Base-by-base conservation (phyloP, 2,888 invertebrate genomes). In the Watsonalla binaria region DNA sequence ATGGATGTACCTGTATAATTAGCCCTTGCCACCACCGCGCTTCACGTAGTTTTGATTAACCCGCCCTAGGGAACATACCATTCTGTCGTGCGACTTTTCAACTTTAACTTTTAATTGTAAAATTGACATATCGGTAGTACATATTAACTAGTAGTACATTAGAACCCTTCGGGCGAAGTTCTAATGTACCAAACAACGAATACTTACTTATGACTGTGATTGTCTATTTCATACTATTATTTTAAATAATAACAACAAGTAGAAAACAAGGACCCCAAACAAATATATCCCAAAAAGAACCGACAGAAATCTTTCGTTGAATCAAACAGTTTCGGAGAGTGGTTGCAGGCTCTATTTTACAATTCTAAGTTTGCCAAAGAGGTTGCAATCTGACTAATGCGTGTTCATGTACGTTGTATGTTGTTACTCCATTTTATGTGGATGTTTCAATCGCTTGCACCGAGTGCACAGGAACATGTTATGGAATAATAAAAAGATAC, bases 351-450 rank as follows among this genome's bases (percentile, higher is more conserved):
- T 82, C 80, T 81, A 81, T 84, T 88, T 89, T 88, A 84, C 87
- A 88, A 88, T 89, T 88, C 87, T 78, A 83, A 87, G 80, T 82
- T 77, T 70, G 74, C 73, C 76, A 80, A 80, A 84, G 85, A 85
- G 85, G 80, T 86, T 87, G 78, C 84, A 88, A 89, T 88, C 80
- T 77, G 74, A 78, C 85, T 88, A 89, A 89, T 88, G 88, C 84
- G 80, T 79, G 79, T 82, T 80, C 70, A 64, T 74, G 62, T 66
- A 66, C 55, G 51, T 64, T 64, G 49, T 33, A 52, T 49, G 24
- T 15, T 49, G 15, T 49, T 35, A 14, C 37, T 49, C 37, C 11
- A 14, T 49, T 58, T 65, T 60, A 63, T 60, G 63, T 68, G 63
- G 63, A 65, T 59, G 60, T 60, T 68, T 61, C 63, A 56, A 66